phyloP scores from a whole-genome alignment of 2,113 vertebrate genomes.

The Oncorhynchus mykiss region DNA sequence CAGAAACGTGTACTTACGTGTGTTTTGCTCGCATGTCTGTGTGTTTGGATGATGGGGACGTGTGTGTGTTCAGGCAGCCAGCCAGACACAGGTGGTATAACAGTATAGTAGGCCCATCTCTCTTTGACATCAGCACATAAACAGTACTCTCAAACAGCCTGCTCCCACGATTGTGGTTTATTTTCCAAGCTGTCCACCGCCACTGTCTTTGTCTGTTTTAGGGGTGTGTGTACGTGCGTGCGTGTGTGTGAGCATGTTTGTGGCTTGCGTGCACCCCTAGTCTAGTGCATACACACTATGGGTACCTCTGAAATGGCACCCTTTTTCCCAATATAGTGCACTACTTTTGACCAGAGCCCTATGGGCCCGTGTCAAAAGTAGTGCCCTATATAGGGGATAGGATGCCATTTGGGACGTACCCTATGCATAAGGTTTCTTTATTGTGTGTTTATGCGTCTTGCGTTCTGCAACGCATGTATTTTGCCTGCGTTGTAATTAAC shows the following conservation, averaged over 20 bases:
- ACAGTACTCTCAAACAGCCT: conserved; percentile 14
- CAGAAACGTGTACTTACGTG: not conserved
- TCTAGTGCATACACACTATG: not conserved
- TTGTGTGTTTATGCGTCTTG: not conserved
- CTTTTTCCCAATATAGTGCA: no score
- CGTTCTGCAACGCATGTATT: not conserved
- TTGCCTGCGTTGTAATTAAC: not conserved
- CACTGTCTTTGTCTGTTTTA: conserved; percentile 21
- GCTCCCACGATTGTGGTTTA: conserved; percentile 10
- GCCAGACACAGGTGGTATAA: conserved; percentile 18
- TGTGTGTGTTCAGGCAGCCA: conserved; percentile 10
- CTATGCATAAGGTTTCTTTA: not conserved
- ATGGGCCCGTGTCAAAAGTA: no score
- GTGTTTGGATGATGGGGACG: not conserved
- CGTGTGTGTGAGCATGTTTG: not conserved
- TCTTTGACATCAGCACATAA: conserved; percentile 28
- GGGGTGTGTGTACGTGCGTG: not conserved
- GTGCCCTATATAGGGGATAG: no score
- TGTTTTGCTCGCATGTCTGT: not conserved
- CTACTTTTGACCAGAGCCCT: no score
- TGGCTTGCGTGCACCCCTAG: conserved; percentile 5
- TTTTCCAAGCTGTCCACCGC: conserved; percentile 15
- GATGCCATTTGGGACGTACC: no score
- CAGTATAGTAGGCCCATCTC: not conserved
- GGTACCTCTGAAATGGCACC: not conserved